Evolutionary conservation across 2,888 invertebrate genomes (phyloP).

Genomic region (Drosophila robusta): DNA sequence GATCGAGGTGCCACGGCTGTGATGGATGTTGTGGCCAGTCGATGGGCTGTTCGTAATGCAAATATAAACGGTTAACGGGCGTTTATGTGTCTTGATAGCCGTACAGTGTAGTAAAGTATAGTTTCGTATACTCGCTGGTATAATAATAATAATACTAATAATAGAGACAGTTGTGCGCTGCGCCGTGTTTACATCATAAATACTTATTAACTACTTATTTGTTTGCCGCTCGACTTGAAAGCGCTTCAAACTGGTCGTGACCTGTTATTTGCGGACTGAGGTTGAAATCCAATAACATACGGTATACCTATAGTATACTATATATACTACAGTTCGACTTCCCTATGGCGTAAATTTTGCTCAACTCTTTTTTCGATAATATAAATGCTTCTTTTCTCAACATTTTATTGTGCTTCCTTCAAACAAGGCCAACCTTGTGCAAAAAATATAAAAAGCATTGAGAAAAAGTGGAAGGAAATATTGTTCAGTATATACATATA

Average conservation of each 20-base stretch:
- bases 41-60: slow-evolving; percentile 24
- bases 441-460: too few relatives aligned
- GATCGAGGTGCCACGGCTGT: slow-evolving; percentile 15
- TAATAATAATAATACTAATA: slow-evolving; percentile 38
- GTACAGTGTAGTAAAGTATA: neutral
- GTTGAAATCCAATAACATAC: slow-evolving; percentile 17
- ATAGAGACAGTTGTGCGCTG: slow-evolving; percentile 40
- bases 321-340: slow-evolving; percentile 1
- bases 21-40: slow-evolving; percentile 26
- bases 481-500: too few relatives aligned
- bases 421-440: too few relatives aligned
- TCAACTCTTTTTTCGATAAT: neutral
- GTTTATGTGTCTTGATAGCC: slow-evolving; percentile 20
- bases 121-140: slow-evolving; percentile 1
- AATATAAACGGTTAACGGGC: slow-evolving; percentile 16
- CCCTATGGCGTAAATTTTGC: neutral
- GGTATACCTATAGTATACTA: neutral
- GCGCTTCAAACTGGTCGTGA: slow-evolving; percentile 60
- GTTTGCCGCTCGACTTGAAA: slow-evolving; percentile 34
- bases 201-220: slow-evolving; percentile 45
- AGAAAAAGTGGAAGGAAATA: too few relatives aligned
- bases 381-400: too few relatives aligned
- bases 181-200: slow-evolving; percentile 54
- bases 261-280: slow-evolving; percentile 50
- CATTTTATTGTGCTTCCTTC: too few relatives aligned